Conservation (phyloP, 2,888 invertebrate genomes). For the Tachina fera region DNA sequence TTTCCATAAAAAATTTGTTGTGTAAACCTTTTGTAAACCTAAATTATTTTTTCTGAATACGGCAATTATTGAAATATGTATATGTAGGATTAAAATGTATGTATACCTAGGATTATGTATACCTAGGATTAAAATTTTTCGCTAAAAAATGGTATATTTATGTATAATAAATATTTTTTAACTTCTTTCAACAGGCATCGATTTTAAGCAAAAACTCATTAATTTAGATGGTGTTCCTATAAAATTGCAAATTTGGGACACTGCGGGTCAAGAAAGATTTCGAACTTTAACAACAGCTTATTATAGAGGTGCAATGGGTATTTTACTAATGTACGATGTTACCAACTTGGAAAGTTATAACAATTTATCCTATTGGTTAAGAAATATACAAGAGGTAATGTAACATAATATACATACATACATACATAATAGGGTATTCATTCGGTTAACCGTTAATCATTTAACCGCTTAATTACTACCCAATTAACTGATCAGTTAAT, state of each 20-base stretch:
- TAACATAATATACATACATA: background rate
- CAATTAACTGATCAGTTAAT: too few species aligned
- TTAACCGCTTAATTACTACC: too few species aligned
- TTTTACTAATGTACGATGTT: slow-evolving; percentile 94
- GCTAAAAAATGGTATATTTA: too few species aligned
- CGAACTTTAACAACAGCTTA: slow-evolving; percentile 94
- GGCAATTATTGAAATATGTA: too few species aligned
- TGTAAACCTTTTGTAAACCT: too few species aligned
- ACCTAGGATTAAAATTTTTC: too few species aligned
- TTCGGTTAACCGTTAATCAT: too few species aligned
- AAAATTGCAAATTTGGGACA: slow-evolving; percentile 90
- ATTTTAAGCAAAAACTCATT: slow-evolving; percentile 95
- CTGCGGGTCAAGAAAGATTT: slow-evolving; percentile 87
- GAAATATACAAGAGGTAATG: slow-evolving; percentile 93
- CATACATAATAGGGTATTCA: too few species aligned
- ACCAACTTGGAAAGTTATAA: slow-evolving; percentile 95
- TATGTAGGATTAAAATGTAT: too few species aligned
- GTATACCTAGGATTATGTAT: too few species aligned
- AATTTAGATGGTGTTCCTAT: slow-evolving; percentile 93
- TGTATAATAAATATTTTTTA: slow-evolving; percentile 7
- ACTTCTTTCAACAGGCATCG: slow-evolving; percentile 87
- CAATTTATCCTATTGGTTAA: slow-evolving; percentile 94
- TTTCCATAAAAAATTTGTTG: too few species aligned
- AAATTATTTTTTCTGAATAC: too few species aligned
- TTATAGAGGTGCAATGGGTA: slow-evolving; percentile 95